Conservation (phyloP, 2,888 invertebrate species). For the Ommatoiulus sabulosus region DNA sequence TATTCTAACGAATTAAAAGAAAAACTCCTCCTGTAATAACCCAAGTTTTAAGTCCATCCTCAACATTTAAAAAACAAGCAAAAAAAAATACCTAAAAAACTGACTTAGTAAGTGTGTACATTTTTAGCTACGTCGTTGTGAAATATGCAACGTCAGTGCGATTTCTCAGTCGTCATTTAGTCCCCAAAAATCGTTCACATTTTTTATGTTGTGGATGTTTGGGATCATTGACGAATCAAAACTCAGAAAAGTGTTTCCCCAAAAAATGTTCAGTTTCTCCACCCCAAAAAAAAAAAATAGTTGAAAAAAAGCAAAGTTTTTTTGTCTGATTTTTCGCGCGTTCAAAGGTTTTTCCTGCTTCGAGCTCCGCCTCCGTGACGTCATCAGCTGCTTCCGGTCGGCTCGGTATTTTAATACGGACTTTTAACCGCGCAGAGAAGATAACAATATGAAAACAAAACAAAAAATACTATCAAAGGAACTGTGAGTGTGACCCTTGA, state of each 20-base stretch:
- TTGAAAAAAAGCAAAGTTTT: not conserved
- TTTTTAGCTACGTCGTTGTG: constrained; percentile 22
- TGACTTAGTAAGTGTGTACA: constrained; percentile 29
- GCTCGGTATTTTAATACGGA: constrained; percentile 1
- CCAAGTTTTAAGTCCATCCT: constrained; percentile 28
- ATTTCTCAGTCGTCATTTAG: constrained; percentile 17
- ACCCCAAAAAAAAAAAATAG: not conserved
- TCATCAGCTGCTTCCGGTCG: constrained; percentile 2
- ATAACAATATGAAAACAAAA: not conserved
- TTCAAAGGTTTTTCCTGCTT: not conserved
- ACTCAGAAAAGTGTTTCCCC: not conserved
- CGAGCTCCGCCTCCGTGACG: constrained; percentile 16
- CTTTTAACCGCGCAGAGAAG: not conserved
- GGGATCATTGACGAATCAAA: not conserved
- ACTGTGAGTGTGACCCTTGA: not conserved
- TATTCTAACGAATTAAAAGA: not conserved
- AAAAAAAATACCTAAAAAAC: not conserved
- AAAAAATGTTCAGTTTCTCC: too few species aligned
- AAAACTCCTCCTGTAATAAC: not conserved
- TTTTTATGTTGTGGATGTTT: constrained; percentile 22
- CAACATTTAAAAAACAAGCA: not conserved
- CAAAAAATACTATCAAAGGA: constrained; percentile 20
- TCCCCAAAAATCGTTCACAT: not conserved
- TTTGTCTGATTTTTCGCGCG: not conserved
- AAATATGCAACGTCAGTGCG: constrained; percentile 28